Conservation (phyloP, 2,888 invertebrate genomes). For the Lepidochrysops patricia region DNA sequence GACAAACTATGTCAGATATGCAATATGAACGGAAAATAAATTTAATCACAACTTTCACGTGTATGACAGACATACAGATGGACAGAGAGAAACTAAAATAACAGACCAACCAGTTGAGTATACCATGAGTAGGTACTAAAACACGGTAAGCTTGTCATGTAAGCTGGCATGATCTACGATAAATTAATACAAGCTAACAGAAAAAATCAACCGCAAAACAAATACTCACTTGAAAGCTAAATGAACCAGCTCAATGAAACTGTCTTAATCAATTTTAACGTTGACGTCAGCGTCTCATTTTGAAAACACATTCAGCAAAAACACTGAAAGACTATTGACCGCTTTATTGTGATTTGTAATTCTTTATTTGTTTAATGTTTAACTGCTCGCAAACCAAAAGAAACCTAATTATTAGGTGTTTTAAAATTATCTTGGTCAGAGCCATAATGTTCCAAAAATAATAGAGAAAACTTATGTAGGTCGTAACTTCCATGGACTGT, state of each 20-base stretch:
- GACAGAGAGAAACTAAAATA: no score
- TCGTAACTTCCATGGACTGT: not conserved
- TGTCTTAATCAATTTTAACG: conserved; percentile 4
- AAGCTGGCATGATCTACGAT: no score
- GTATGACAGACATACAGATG: no score
- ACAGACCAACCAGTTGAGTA: no score
- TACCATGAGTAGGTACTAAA: no score
- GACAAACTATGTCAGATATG: no score
- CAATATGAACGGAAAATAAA: no score
- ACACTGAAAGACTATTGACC: conserved; percentile 11
- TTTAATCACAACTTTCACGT: no score
- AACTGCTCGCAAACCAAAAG: not conserved
- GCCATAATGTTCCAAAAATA: not conserved
- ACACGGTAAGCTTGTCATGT: no score
- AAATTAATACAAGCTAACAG: no score
- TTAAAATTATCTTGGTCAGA: not conserved
- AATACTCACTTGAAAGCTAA: conserved; percentile 1
- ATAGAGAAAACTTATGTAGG: no score
- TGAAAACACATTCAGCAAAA: conserved; percentile 4
- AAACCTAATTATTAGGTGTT: not conserved
- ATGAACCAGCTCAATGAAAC: not conserved
- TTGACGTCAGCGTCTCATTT: not conserved
- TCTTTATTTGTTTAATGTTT: not conserved
- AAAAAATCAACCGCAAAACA: not conserved
- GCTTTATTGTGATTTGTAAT: conserved; percentile 1